Evolutionary conservation across 2,113 vertebrate genomes (phyloP).

Genomic region (Calyptommatus sinebrachiatus): DNA sequence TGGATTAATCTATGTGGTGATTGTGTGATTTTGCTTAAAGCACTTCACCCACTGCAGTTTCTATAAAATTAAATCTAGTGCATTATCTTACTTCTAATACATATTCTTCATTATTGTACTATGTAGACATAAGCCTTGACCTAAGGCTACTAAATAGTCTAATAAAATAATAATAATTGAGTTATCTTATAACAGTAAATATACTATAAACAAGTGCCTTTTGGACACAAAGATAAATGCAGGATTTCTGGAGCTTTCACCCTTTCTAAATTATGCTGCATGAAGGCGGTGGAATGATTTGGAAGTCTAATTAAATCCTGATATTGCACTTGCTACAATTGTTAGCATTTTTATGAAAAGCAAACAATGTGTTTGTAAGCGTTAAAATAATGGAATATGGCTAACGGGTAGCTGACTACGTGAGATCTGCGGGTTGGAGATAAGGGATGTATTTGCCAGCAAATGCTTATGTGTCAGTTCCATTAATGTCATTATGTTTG

Average conservation of each 20-base stretch:
- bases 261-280: conserved; percentile 1
- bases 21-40: background rate
- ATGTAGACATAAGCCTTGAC: background rate
- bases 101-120: background rate
- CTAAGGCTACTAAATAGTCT: background rate
- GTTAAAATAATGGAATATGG: conserved; percentile 28
- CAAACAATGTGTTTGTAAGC: conserved; percentile 21
- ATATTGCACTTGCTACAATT: conserved; percentile 29
- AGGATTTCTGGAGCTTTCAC: background rate
- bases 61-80: too few species aligned
- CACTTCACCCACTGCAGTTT: background rate
- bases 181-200: background rate
- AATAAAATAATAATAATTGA: background rate
- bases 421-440: background rate
- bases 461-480: background rate
- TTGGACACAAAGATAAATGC: conserved; percentile 10
- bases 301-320: conserved; percentile 52
- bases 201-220: background rate
- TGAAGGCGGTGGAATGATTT: conserved; percentile 40
- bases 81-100: background rate
- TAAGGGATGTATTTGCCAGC: conserved; percentile 11
- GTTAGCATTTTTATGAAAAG: conserved; percentile 25
- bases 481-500: background rate
- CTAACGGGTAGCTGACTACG: background rate
- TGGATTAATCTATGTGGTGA: background rate